Evolutionary conservation across 2,113 vertebrate genomes (phyloP), one percentile per base, ranked within the genome.

Genomic region (Jaculus jaculus): DNA sequence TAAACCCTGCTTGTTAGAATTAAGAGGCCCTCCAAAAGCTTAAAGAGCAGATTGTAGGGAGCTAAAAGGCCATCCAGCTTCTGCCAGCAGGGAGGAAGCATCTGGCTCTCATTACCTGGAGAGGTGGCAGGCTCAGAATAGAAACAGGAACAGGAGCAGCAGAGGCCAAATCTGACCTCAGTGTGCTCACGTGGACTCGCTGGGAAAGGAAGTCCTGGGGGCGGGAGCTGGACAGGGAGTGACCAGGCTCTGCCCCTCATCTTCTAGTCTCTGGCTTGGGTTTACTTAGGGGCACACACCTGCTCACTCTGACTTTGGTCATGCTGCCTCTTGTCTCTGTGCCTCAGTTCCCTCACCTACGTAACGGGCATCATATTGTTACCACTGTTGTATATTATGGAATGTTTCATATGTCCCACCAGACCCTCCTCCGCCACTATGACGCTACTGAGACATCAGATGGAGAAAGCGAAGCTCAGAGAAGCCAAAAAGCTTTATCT

Each of bases 41-140:
- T 26, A 34, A 17, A 2, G 85, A 7, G 34, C 60, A 32, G 42
- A 60, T 47, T 74, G 61, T 6, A 74, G 69, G 69, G 74, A 79
- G 90, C 65, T 26, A 72, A 84, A 90, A 93, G 84, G 18, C 83
- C 89, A 15, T 34, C 66, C 69, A 68, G 42, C 68, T 66, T 75
- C 84, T 80, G 79, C 75, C 72, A 28, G 89, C 20, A 72, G 84
- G 66, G 42, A 89, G 84, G 75, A 65, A 81, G 66, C 96, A 71
- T 74, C 81, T 83, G 96, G 83, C 66, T 93, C 69, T 87, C 4
- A 7, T 81, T 90, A 95, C 89, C 96, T 93, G 75, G 68, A 90
- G 72, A 94, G 79, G 69, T 32, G 30, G 47, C 0, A 1, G 82
- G 61, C 95, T 78, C 79, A 63, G 81, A 94, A 93, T 75, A 95